Evolutionary conservation across 2,888 invertebrate genomes (phyloP).

Genomic region (Ectobius pallidus): DNA sequence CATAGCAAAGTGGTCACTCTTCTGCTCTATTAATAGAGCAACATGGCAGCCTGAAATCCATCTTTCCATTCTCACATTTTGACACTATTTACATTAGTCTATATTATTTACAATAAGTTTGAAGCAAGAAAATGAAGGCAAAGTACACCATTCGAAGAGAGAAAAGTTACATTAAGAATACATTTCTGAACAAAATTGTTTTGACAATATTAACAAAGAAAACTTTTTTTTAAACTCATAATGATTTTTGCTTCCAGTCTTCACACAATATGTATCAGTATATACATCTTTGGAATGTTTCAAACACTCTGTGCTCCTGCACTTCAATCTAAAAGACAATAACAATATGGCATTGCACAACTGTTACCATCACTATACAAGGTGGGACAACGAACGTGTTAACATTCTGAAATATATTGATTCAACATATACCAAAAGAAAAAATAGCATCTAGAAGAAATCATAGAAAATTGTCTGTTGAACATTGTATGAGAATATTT

Average conservation of each 20-base stretch:
- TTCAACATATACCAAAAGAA: background rate
- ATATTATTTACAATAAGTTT: slow-evolving; percentile 13
- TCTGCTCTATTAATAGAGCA: no score
- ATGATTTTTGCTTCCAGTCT: background rate
- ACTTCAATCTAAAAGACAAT: slow-evolving; percentile 6
- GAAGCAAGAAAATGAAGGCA: slow-evolving; percentile 9
- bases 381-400: background rate
- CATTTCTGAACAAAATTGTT: background rate
- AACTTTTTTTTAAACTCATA: background rate
- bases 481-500: no score
- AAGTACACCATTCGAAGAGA: background rate
- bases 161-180: background rate
- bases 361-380: background rate
- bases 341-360: slow-evolving; percentile 8
- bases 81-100: background rate
- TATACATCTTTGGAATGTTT: slow-evolving; percentile 32
- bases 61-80: background rate
- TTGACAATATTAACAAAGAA: background rate
- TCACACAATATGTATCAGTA: background rate
- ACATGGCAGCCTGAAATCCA: no score
- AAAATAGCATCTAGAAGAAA: no score
- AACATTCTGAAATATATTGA: background rate
- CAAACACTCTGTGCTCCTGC: background rate
- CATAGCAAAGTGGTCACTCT: no score
- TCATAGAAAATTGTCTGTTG: no score